Conservation (phyloP, 2,888 invertebrate species). For the Thymelicus lineola region DNA sequence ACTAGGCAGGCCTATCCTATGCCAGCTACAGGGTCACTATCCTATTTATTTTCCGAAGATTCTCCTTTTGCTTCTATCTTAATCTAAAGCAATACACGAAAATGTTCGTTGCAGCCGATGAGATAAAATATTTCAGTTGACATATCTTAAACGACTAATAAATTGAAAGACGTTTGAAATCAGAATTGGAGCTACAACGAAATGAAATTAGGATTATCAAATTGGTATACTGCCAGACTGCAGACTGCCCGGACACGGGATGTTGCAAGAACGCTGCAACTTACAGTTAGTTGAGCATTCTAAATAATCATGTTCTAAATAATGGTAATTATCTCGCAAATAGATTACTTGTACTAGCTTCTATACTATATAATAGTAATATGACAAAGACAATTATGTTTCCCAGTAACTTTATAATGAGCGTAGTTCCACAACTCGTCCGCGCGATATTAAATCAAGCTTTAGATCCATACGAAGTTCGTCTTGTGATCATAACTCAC, state of each 20-base stretch:
- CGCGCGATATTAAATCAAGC: conserved; percentile 4
- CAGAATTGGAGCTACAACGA: background rate
- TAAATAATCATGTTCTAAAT: too few relatives aligned
- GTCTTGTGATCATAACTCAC: conserved; percentile 5
- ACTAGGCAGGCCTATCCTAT: too few relatives aligned
- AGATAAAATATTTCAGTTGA: too few relatives aligned
- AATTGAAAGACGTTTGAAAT: background rate
- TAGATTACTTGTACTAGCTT: too few relatives aligned
- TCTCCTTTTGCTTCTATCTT: too few relatives aligned
- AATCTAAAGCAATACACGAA: too few relatives aligned
- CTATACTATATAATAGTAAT: too few relatives aligned
- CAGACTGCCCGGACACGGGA: background rate
- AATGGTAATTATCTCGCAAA: too few relatives aligned
- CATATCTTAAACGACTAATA: background rate
- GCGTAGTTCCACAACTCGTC: background rate
- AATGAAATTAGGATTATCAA: background rate
- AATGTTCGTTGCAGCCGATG: too few relatives aligned
- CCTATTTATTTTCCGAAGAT: too few relatives aligned
- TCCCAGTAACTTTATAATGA: background rate
- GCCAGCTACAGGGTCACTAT: too few relatives aligned
- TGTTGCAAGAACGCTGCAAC: background rate
- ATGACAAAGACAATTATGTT: background rate
- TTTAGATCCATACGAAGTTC: conserved; percentile 13
- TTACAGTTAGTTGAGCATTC: background rate
- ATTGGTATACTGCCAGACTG: background rate